phyloP scores from a whole-genome alignment of 2,113 vertebrate species.

The Paradoxurus hermaphroditus region DNA sequence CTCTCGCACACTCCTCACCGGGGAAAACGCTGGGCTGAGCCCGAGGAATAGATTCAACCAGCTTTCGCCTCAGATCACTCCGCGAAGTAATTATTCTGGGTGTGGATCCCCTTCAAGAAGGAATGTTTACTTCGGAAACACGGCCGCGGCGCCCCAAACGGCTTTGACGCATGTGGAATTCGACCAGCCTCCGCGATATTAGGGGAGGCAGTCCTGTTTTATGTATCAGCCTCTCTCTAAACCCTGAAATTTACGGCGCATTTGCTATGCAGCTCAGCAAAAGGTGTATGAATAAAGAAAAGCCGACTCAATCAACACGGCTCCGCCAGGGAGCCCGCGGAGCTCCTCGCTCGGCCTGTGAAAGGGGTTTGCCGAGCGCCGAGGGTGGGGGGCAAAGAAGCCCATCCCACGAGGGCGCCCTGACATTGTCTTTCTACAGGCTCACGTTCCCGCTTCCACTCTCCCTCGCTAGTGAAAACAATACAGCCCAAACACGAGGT shows the following conservation, averaged over 20 bases:
- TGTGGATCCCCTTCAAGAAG: slow-evolving; percentile 64
- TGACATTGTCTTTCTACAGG: slow-evolving; percentile 39
- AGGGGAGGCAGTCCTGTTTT: slow-evolving; percentile 7
- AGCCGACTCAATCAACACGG: not conserved
- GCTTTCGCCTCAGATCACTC: slow-evolving; percentile 49
- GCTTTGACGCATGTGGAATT: slow-evolving; percentile 67
- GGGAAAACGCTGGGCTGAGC: not conserved
- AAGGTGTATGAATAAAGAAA: slow-evolving; percentile 68
- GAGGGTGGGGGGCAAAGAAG: fast-evolving
- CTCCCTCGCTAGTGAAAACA: not conserved
- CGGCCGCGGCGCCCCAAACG: slow-evolving; percentile 50
- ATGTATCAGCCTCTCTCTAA: slow-evolving; percentile 1
- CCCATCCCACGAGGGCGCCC: slow-evolving; percentile 9
- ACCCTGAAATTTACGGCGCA: slow-evolving; percentile 21
- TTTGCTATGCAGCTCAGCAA: slow-evolving; percentile 40
- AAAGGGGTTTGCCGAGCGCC: not conserved
- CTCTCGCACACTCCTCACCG: not conserved
- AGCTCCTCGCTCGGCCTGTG: not conserved
- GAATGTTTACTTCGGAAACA: slow-evolving; percentile 67
- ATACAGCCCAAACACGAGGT: not conserved
- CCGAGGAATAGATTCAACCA: not conserved
- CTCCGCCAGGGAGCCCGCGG: not conserved
- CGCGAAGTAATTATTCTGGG: slow-evolving; percentile 62
- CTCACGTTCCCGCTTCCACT: not conserved
- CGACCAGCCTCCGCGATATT: not conserved